Evolutionary conservation across 2,113 vertebrate genomes (phyloP), one percentile per base, ranked within the genome.

Genomic region (Bambusicola thoracicus): DNA sequence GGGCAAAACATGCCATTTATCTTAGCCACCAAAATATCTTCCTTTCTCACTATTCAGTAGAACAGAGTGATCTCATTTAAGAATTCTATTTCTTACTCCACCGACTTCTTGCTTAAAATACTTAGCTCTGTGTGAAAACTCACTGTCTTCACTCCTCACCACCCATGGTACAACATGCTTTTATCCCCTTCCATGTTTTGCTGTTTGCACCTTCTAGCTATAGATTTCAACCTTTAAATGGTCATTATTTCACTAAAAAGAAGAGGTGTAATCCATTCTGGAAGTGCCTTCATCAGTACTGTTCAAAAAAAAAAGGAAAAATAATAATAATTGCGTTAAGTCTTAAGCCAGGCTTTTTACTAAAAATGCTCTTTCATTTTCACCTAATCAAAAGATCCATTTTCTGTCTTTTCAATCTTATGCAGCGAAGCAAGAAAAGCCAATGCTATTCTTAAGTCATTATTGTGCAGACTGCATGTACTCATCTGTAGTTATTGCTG

Each of bases 51-150:
- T 91, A 75, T 76, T 92, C 92, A 89, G 89, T 85, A 82, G 81
- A 94, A 94, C 90, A 89, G 70, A 82, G 41, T 92, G 94, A 96
- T 95, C 94, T 94, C 94, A 91, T 82, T 94, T 89, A 94, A 85
- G 85, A 95, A 94, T 94, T 96, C 96, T 96, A 96, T 96, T 96
- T 95, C 93, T 92, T 95, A 89, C 94, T 95, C 96, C 93, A 94
- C 94, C 92, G 90, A 95, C 94, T 95, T 95, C 94, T 94, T 96
- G 93, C 96, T 94, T 95, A 95, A 96, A 96, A 96, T 96, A 95
- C 92, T 92, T 87, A 62, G 27, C 92, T 95, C 38, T 83, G 94
- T 95, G 95, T 95, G 94, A 96, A 95, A 95, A 92, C 74, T 92
- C 84, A 70, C 69, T 95, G 89, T 85, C 67, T 92, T 95, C 90